Percentiles rank a stretch among this genome's conserved stretches.
These are phyloP conservation scores for Nasonia longicornis DNA, from an alignment of 1,140 invertebrate species.

Conservation along the genomic window DNA sequence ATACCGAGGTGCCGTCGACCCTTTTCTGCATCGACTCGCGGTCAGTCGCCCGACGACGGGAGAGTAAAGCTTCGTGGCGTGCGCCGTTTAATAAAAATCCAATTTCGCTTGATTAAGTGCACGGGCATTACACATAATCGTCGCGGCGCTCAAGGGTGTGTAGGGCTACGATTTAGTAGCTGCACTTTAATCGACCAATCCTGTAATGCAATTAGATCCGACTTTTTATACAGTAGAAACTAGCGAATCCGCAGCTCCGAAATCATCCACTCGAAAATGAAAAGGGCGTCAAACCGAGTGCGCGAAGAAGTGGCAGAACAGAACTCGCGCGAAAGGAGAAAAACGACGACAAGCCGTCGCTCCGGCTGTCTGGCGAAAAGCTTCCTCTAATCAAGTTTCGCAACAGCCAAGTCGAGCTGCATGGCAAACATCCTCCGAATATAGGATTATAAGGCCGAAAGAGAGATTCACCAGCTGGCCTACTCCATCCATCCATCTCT, in stretches of 20 bases:
- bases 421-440: conserved; percentile 41
- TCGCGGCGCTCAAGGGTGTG: neutral
- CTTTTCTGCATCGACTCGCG: neutral
- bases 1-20: conserved; percentile 12
- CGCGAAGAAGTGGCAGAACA: neutral
- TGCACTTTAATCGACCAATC: too few relatives aligned
- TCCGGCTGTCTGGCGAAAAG: neutral
- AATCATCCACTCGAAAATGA: too few relatives aligned
- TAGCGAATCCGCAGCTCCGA: too few relatives aligned
- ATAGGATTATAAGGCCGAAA: conserved; percentile 41
- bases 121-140: conserved; percentile 31
- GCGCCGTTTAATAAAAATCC: conserved; percentile 40
- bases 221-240: too few relatives aligned
- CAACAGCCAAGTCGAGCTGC: conserved; percentile 26
- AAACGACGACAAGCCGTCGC: neutral
- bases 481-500: neutral
- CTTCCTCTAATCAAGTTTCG: conserved; percentile 38
- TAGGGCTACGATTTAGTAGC: too few relatives aligned
- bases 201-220: too few relatives aligned
- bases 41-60: neutral
- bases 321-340: neutral
- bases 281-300: neutral
- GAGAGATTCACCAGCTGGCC: conserved; percentile 34
- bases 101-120: conserved; percentile 38
- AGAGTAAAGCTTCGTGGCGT: conserved; percentile 8